Evolutionary conservation across 2,888 invertebrate genomes (phyloP), one percentile per base, ranked within the genome.

Genomic region (Phragmatobia fuliginosa): DNA sequence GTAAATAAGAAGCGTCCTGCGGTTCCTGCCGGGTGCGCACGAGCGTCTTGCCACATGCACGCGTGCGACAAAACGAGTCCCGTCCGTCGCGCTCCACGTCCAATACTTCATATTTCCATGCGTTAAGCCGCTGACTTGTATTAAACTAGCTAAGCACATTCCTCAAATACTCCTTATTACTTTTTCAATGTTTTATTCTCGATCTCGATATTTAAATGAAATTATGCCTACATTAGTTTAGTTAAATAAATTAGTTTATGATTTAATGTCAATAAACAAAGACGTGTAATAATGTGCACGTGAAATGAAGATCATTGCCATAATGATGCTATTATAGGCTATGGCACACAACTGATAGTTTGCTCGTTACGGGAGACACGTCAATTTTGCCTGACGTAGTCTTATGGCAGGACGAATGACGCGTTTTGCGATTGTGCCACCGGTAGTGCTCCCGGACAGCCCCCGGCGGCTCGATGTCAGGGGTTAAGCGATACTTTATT

Each of bases 401-500:
- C 73, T 71, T 75, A 78, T 78, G 79, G 75, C 74, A 64, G 62
- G 66, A 70, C 66, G 67, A 62, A 28, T 25, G 73, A 63, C 60
- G 66, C 69, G 21, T 64, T 60, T 65, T 62, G 63, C 62, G 67
- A 41, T 70, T 68, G 70, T 70, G 70, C 67, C 68, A 66, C 75
- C 75, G 78, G 61, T 67, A 70, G 67, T 69, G 73, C 84, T 84
- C 82, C 83, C 80, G 85, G 78, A 77, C 69, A 63, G 77, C 41
- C 74, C 77, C 85, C 89, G 85, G 89, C 86, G 56, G 70, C 66
- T 45, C 86, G 84, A 86, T 93, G 92, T 94, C 92, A 89, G 80
- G 82, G 95, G 95, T 94, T 95, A 95, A 95, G 93, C 95, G 94
- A 95, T 95, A 95, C 95, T 95, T 95, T 94, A 95, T 94, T 95